phyloP scores from a whole-genome alignment of 2,797 vertebrate genomes.

The Knipowitschia caucasica region DNA sequence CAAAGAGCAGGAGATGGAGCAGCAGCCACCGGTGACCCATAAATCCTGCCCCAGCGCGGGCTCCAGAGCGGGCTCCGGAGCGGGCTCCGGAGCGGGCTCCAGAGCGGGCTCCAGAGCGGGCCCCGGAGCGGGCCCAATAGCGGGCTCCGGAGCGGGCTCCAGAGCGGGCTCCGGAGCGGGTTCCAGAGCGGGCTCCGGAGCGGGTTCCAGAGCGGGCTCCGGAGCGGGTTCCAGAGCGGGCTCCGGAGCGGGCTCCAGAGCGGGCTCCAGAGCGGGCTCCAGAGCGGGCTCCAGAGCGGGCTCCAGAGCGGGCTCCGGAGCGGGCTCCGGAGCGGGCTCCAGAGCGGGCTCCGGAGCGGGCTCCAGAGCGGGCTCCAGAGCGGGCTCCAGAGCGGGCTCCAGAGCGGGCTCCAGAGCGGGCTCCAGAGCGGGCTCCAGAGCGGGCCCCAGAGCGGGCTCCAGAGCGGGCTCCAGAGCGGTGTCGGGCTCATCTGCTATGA shows the following conservation, averaged over 20 bases:
- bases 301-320: background rate
- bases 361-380: slow-evolving; percentile 10
- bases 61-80: slow-evolving; percentile 10
- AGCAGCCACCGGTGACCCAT: slow-evolving; percentile 28
- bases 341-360: background rate
- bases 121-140: too few species aligned
- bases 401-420: slow-evolving; percentile 2
- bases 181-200: slow-evolving; percentile 10
- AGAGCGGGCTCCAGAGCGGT: slow-evolving; percentile 3
- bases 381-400: background rate
- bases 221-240: slow-evolving; percentile 2
- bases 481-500: slow-evolving; percentile 20
- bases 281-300: slow-evolving; percentile 10
- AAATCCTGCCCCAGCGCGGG: too few species aligned
- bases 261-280: background rate
- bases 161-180: background rate
- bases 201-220: background rate
- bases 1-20: slow-evolving; percentile 2
- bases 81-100: background rate
- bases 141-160: slow-evolving; percentile 6
- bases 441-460: background rate
- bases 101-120: slow-evolving; percentile 3
- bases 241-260: slow-evolving; percentile 7
- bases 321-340: slow-evolving; percentile 6
- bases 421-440: slow-evolving; percentile 10